Base-by-base conservation (phyloP, 2,888 invertebrate species). In the Conops quadrifasciatus region DNA sequence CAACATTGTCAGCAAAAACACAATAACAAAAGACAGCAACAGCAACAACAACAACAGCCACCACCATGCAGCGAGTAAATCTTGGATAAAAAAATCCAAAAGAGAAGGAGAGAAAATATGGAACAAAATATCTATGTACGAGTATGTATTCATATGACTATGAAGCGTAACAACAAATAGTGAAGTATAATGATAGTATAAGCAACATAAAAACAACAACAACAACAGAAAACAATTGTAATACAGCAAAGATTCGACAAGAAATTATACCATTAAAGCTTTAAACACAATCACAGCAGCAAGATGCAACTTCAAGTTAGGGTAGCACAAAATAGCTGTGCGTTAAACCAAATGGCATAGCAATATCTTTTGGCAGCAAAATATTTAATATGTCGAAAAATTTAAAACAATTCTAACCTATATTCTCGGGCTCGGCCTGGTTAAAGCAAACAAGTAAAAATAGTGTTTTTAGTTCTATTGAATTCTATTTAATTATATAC, bases 61-160 rank as follows among this genome's bases (percentile, higher is more conserved):
- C n/a, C n/a, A n/a, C n/a, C n/a, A n/a, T n/a, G n/a, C n/a, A n/a
- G n/a, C n/a, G n/a, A n/a, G n/a, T n/a, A n/a, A n/a, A n/a, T n/a
- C n/a, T n/a, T n/a, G n/a, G n/a, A n/a, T n/a, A 5, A 19, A 64
- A 64, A 9, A 45, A 49, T 45, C 16, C n/a, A 47, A 28, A 28
- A 65, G 28, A 51, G 51, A 51, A 24, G 13, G 24, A 21, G 45
- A 16, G 5, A 15, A 19, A 67, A 67, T 24, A 60, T 67, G 59
- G 67, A 67, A 67, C 67, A 60, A 30, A 67, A 67, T 60, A 67
- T 49, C 49, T 60, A 47, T 67, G 67, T 67, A 59, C 60, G 67
- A 47, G 60, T 67, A 58, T 59, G 67, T 67, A 67, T n/a, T n/a
- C n/a, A n/a, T n/a, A n/a, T n/a, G n/a, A 67, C 67, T 67, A 60